Conservation (phyloP, 2,113 vertebrate species). For the Ciconia boyciana region DNA sequence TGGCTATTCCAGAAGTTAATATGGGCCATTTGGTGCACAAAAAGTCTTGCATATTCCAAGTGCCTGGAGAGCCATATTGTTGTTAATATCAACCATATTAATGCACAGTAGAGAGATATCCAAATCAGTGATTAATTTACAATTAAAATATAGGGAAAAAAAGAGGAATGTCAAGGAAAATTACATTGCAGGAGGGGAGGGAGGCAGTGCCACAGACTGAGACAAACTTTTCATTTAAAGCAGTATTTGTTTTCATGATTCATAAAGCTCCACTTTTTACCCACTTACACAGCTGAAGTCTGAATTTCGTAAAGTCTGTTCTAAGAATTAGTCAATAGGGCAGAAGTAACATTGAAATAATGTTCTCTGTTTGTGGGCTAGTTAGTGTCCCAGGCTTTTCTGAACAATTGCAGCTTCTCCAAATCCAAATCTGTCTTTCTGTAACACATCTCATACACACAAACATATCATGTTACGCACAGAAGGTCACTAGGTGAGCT, state of each 20-base stretch:
- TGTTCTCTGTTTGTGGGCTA: not conserved
- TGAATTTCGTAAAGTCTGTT: constrained; percentile 2
- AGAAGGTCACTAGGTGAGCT: not conserved
- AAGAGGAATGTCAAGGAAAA: not conserved
- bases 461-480: not conserved
- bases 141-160: not conserved
- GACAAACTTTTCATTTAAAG: not conserved
- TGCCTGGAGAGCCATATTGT: constrained; percentile 43
- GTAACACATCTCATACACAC: not conserved
- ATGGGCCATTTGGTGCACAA: constrained; percentile 54
- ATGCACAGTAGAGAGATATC: not conserved
- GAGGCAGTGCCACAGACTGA: not conserved
- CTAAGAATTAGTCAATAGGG: constrained; percentile 14
- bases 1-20: constrained; percentile 55
- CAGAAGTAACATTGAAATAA: not conserved
- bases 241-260: constrained; percentile 11
- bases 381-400: not conserved
- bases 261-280: constrained; percentile 17
- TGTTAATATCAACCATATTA: constrained; percentile 41
- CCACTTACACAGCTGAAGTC: not conserved
- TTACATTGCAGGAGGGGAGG: not conserved
- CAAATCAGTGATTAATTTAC: constrained; percentile 22
- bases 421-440: not conserved
- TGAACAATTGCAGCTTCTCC: not conserved
- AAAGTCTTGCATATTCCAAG: constrained; percentile 13